phyloP scores from a whole-genome alignment of 2,113 vertebrate species.

The Cardinalis cardinalis region DNA sequence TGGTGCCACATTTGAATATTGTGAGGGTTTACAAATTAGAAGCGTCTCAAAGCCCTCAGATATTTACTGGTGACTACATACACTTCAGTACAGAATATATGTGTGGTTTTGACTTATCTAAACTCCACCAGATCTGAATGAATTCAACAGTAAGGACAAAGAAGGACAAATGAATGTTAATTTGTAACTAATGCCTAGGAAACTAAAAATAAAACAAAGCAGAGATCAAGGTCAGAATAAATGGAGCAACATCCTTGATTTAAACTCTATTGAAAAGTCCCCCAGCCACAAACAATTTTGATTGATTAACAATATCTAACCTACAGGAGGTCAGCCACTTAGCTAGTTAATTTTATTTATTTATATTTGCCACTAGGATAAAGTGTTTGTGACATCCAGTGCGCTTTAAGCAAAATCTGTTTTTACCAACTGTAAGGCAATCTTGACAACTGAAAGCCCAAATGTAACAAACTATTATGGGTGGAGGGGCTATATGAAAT shows the following conservation, averaged over 20 bases:
- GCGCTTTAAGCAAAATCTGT: neutral
- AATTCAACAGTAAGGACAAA: slow-evolving; percentile 31
- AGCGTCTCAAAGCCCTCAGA: neutral
- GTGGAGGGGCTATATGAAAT: neutral
- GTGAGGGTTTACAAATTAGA: neutral
- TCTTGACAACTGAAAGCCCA: neutral
- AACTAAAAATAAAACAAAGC: slow-evolving; percentile 15
- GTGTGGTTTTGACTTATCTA: slow-evolving; percentile 28
- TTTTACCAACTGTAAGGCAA: neutral
- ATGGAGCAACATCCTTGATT: neutral
- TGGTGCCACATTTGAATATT: neutral
- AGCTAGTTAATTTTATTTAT: neutral
- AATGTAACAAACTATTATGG: neutral
- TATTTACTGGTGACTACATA: slow-evolving; percentile 5
- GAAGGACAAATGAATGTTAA: slow-evolving; percentile 58
- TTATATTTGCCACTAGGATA: neutral
- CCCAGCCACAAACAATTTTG: neutral
- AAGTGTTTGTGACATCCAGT: neutral
- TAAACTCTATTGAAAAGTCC: neutral
- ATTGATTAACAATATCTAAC: neutral
- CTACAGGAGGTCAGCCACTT: neutral
- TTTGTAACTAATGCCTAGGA: slow-evolving; percentile 48
- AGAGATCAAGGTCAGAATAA: neutral
- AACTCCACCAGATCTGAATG: slow-evolving; percentile 8
- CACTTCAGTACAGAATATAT: neutral